A percentile compares a stretch with the other conserved stretches of the same genome.
These are phyloP conservation scores for Lingula anatina DNA, from an alignment of 2,888 invertebrate genomes.

Conservation along the genomic window DNA sequence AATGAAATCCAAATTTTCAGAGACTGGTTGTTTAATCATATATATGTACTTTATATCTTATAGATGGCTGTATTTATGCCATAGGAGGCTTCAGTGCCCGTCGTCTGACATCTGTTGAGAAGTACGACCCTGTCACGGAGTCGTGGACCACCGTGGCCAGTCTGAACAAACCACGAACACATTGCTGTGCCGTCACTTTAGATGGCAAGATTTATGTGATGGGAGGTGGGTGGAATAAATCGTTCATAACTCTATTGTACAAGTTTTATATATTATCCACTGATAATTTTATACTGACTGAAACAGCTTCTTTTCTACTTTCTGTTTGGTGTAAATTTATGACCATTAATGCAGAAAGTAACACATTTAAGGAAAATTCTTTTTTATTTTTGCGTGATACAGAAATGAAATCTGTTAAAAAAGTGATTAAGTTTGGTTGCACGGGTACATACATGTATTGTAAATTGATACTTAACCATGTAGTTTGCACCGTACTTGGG, in stretches of 20 bases:
- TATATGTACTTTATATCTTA: neutral
- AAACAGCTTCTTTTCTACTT: too few species aligned
- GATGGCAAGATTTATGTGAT: conserved; percentile 15
- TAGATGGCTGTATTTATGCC: conserved; percentile 17
- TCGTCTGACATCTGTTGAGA: conserved; percentile 15
- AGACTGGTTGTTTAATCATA: neutral
- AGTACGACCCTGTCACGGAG: conserved; percentile 12
- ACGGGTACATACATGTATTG: too few species aligned
- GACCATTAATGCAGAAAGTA: too few species aligned
- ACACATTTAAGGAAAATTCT: too few species aligned
- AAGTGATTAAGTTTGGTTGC: too few species aligned
- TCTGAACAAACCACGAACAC: conserved; percentile 16
- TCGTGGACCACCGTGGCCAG: conserved; percentile 13
- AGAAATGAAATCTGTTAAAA: too few species aligned
- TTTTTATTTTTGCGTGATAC: too few species aligned
- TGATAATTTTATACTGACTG: too few species aligned
- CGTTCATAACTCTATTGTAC: neutral
- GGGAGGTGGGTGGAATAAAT: conserved; percentile 12
- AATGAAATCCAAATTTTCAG: neutral
- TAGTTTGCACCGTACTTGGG: too few species aligned
- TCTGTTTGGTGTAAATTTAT: too few species aligned
- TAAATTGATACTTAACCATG: too few species aligned
- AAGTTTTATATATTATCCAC: too few species aligned
- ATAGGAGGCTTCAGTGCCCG: conserved; percentile 16
- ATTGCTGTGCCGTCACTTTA: conserved; percentile 13